phyloP scores from a whole-genome alignment of 1,140 invertebrate genomes.

The Drosophila micromelanica region DNA sequence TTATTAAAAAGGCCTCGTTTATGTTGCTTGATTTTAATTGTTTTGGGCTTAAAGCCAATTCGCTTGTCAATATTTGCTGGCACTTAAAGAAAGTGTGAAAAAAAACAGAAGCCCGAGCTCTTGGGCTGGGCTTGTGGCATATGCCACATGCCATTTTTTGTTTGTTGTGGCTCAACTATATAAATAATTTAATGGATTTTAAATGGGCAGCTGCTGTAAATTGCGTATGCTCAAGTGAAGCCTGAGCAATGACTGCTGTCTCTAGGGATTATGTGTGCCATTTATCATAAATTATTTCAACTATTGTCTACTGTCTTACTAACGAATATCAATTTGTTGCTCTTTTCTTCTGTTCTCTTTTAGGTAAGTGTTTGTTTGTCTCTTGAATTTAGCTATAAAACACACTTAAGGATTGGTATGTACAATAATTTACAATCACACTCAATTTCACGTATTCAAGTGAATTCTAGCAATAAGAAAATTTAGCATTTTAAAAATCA shows the following conservation, averaged over 20 bases:
- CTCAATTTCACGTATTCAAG: too few species aligned
- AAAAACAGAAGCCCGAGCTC: background rate
- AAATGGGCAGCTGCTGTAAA: slow-evolving; percentile 32
- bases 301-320: slow-evolving; percentile 33
- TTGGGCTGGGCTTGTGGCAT: background rate
- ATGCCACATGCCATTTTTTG: slow-evolving; percentile 6
- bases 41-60: slow-evolving; percentile 43
- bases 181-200: slow-evolving; percentile 38
- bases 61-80: slow-evolving; percentile 44
- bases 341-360: slow-evolving; percentile 36
- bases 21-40: slow-evolving; percentile 44
- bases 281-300: slow-evolving; percentile 35
- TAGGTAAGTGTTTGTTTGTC: slow-evolving; percentile 58
- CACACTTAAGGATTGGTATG: slow-evolving; percentile 48
- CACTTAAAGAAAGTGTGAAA: slow-evolving; percentile 11
- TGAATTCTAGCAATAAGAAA: too few species aligned
- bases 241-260: slow-evolving; percentile 2
- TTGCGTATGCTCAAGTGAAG: slow-evolving; percentile 3
- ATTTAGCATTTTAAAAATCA: too few species aligned
- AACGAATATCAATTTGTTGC: slow-evolving; percentile 21
- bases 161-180: slow-evolving; percentile 6
- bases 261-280: background rate
- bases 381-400: background rate
- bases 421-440: slow-evolving; percentile 7
- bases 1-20: background rate